Conservation (phyloP, 1,140 invertebrate genomes). For the Drosophila kanapiae region DNA sequence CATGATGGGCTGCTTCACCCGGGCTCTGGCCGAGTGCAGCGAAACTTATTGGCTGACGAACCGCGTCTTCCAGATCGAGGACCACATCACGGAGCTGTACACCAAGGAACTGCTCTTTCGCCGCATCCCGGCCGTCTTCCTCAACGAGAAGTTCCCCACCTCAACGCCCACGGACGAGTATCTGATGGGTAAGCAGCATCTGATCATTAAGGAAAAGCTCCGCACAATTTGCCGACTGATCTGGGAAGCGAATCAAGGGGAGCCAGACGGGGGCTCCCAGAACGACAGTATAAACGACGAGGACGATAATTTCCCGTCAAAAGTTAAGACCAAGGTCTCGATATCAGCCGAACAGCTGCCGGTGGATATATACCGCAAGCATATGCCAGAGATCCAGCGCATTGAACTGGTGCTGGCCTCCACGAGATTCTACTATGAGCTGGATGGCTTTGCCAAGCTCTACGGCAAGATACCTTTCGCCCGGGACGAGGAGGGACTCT, state of each 20-base stretch:
- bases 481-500: constrained; percentile 61
- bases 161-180: constrained; percentile 70
- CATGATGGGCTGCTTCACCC: constrained; percentile 70
- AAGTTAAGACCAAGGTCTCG: not conserved
- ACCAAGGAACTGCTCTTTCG: constrained; percentile 57
- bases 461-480: constrained; percentile 51
- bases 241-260: constrained; percentile 6
- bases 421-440: constrained; percentile 64
- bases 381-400: constrained; percentile 74
- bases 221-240: constrained; percentile 44
- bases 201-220: constrained; percentile 77
- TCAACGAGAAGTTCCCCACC: constrained; percentile 79
- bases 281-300: constrained; percentile 1
- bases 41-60: constrained; percentile 51
- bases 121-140: constrained; percentile 58
- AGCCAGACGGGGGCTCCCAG: not conserved
- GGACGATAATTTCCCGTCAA: not conserved
- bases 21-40: constrained; percentile 23
- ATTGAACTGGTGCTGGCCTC: constrained; percentile 73
- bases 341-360: not conserved
- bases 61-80: constrained; percentile 69
- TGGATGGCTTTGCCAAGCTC: constrained; percentile 45
- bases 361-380: constrained; percentile 48
- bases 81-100: constrained; percentile 67
- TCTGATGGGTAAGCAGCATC: constrained; percentile 75